Evolutionary conservation across 2,888 invertebrate species (phyloP).

Genomic region (Cosmorhoe ocellata): DNA sequence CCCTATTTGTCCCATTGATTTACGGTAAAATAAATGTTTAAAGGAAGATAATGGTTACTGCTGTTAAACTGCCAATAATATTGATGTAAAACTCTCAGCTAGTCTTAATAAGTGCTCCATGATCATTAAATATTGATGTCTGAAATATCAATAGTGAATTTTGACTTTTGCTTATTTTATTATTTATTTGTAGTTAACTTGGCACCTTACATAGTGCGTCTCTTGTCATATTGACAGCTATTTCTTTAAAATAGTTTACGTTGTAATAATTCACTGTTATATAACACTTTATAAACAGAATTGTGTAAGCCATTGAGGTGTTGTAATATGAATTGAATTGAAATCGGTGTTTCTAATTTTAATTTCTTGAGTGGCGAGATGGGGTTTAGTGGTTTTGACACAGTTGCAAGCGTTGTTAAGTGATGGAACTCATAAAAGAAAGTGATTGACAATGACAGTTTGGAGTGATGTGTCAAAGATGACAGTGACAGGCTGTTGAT

Average conservation of each 20-base stretch:
- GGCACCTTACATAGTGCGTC: not conserved
- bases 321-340: constrained; percentile 14
- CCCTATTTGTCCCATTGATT: too few species aligned
- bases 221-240: constrained; percentile 16
- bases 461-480: too few species aligned
- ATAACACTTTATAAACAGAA: too few species aligned
- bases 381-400: constrained; percentile 6
- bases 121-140: constrained; percentile 1
- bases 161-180: not conserved
- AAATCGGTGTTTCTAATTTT: constrained; percentile 17
- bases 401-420: constrained; percentile 4
- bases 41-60: constrained; percentile 5
- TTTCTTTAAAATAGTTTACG: too few species aligned
- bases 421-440: constrained; percentile 10
- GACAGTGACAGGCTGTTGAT: not conserved
- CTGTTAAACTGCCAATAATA: constrained; percentile 20
- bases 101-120: constrained; percentile 5
- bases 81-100: constrained; percentile 7
- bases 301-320: not conserved
- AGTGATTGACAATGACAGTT: constrained; percentile 9
- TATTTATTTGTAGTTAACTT: not conserved
- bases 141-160: not conserved
- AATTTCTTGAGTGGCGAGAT: constrained; percentile 5
- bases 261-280: too few species aligned
- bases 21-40: not conserved